A percentile compares a stretch with the other conserved stretches of the same genome.
Conservation (phyloP, 2,888 invertebrate genomes). For the Urechis unicinctus region DNA sequence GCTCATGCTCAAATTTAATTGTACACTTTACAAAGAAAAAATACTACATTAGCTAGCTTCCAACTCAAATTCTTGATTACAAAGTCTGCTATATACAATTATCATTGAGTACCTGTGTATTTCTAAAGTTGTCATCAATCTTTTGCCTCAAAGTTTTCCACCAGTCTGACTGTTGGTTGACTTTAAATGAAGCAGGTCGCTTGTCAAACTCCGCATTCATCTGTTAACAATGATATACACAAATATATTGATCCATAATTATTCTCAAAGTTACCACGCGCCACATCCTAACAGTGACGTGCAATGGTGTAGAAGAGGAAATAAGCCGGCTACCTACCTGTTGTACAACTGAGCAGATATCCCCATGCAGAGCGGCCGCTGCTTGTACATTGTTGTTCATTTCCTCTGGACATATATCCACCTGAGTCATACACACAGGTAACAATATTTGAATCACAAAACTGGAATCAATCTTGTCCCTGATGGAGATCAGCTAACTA, state of each 20-base stretch:
- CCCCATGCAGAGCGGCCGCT: constrained; percentile 75
- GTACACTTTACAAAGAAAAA: too few relatives aligned
- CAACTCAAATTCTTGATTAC: too few relatives aligned
- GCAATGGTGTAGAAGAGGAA: too few relatives aligned
- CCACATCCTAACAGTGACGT: too few relatives aligned
- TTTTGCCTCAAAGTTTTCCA: constrained; percentile 69
- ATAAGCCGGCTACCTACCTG: too few relatives aligned
- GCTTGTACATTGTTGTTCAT: constrained; percentile 81
- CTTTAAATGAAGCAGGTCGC: constrained; percentile 54
- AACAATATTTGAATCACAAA: not conserved
- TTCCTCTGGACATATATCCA: constrained; percentile 84
- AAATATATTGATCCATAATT: too few relatives aligned
- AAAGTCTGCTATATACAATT: constrained; percentile 46
- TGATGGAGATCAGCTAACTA: too few relatives aligned
- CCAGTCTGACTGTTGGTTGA: constrained; percentile 63
- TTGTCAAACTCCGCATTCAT: constrained; percentile 21
- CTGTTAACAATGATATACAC: constrained; percentile 5
- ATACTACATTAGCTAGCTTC: too few relatives aligned
- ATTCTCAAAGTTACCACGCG: too few relatives aligned
- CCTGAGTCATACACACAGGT: constrained; percentile 58
- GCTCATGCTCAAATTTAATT: not conserved
- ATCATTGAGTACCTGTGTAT: constrained; percentile 65
- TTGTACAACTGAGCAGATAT: constrained; percentile 68
- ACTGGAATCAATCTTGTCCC: too few relatives aligned
- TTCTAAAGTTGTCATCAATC: constrained; percentile 65